Evolutionary conservation across 2,113 vertebrate genomes (phyloP).

Genomic region (Phaethon lepturus): DNA sequence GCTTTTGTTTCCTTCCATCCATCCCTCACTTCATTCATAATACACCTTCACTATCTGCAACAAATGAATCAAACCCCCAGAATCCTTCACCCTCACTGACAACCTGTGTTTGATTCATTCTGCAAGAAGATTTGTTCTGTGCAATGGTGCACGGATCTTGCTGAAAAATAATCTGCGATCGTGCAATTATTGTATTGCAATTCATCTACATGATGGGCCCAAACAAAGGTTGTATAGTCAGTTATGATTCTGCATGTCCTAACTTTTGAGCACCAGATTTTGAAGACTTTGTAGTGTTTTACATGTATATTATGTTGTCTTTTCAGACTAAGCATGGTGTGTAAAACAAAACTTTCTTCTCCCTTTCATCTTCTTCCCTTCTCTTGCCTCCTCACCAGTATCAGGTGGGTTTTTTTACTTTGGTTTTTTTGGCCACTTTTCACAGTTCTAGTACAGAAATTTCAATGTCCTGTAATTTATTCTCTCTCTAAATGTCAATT

Average conservation of each 20-base stretch:
- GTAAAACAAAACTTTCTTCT: background rate
- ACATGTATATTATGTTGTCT: background rate
- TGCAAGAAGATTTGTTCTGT: background rate
- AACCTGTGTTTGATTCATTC: rapidly evolving
- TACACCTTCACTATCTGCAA: background rate
- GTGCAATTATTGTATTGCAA: background rate
- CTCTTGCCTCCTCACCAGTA: background rate
- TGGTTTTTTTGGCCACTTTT: background rate
- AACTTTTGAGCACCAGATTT: background rate
- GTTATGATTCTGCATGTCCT: background rate
- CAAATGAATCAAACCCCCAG: background rate
- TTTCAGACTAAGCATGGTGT: background rate
- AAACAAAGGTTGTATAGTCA: background rate
- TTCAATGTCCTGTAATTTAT: conserved; percentile 64
- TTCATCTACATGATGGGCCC: background rate
- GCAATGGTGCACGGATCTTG: background rate
- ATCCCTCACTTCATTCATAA: background rate
- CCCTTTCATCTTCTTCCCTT: background rate
- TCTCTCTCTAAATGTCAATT: conserved; percentile 62
- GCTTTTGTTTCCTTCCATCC: background rate
- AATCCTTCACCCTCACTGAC: background rate
- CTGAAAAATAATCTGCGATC: background rate
- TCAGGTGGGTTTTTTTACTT: background rate
- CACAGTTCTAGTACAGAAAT: conserved; percentile 42
- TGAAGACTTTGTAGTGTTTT: background rate